These are phyloP conservation scores for Amiota communis DNA, from an alignment of 2,888 invertebrate genomes.

Conservation along the genomic window DNA sequence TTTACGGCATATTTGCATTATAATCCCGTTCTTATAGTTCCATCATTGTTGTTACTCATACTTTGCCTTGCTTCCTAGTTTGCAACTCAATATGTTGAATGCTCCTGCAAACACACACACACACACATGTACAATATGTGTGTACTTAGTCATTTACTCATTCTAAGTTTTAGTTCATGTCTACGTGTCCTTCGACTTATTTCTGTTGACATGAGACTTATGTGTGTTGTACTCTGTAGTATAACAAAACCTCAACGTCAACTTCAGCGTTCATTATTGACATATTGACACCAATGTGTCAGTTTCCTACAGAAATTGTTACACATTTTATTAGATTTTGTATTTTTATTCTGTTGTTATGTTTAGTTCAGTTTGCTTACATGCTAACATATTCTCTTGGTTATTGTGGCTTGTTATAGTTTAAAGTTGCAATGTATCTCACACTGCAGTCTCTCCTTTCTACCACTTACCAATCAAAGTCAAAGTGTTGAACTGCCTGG, in stretches of 20 bases:
- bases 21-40: slow-evolving; percentile 36
- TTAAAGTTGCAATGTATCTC: background rate
- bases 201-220: slow-evolving; percentile 20
- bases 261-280: slow-evolving; percentile 27
- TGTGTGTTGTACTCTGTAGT: no score
- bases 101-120: background rate
- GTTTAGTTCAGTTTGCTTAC: background rate
- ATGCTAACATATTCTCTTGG: background rate
- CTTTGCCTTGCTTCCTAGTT: slow-evolving; percentile 19
- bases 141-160: no score
- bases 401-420: slow-evolving; percentile 1
- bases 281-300: slow-evolving; percentile 37
- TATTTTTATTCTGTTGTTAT: background rate
- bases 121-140: slow-evolving; percentile 1
- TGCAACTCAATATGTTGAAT: slow-evolving; percentile 33
- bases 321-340: slow-evolving; percentile 27
- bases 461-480: no score
- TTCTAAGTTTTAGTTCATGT: background rate
- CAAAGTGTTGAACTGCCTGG: background rate
- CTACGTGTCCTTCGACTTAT: slow-evolving; percentile 6
- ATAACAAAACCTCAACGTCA: background rate
- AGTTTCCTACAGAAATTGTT: slow-evolving; percentile 25
- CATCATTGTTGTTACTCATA: background rate
- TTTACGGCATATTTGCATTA: slow-evolving; percentile 66
- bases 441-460: no score